These are phyloP conservation scores for Dinomys branickii DNA, from an alignment of 2,113 vertebrate genomes.

Conservation along the genomic window DNA sequence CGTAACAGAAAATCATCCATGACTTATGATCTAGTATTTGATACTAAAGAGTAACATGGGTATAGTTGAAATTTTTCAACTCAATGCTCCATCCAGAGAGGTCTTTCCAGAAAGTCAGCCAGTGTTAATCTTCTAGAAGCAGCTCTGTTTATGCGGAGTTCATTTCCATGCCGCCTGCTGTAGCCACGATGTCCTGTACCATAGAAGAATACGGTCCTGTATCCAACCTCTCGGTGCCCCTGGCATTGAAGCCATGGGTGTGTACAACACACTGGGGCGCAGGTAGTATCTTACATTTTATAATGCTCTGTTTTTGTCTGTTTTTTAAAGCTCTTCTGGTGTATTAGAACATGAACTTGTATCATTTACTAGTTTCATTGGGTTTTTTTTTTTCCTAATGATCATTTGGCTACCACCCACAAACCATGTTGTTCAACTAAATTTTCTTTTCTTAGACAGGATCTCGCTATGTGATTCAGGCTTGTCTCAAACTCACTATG, in stretches of 20 bases:
- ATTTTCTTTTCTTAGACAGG: not conserved
- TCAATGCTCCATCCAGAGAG: not conserved
- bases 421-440: not conserved
- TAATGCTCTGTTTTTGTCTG: not conserved
- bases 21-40: constrained; percentile 11
- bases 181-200: not conserved
- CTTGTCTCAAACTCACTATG: not conserved
- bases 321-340: not conserved
- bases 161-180: not conserved
- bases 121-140: constrained; percentile 38
- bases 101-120: constrained; percentile 35
- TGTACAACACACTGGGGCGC: not conserved
- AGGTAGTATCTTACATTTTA: not conserved
- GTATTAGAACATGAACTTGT: not conserved
- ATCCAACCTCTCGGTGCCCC: not conserved
- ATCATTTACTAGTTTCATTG: not conserved
- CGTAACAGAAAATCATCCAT: not conserved
- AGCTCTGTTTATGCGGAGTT: not conserved
- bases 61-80: constrained; percentile 39
- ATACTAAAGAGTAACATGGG: not conserved
- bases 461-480: not conserved
- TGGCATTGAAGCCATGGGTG: not conserved
- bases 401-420: not conserved
- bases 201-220: not conserved
- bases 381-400: not conserved